Evolutionary conservation across 2,888 invertebrate genomes (phyloP).

Genomic region (Sphinx pinastri): DNA sequence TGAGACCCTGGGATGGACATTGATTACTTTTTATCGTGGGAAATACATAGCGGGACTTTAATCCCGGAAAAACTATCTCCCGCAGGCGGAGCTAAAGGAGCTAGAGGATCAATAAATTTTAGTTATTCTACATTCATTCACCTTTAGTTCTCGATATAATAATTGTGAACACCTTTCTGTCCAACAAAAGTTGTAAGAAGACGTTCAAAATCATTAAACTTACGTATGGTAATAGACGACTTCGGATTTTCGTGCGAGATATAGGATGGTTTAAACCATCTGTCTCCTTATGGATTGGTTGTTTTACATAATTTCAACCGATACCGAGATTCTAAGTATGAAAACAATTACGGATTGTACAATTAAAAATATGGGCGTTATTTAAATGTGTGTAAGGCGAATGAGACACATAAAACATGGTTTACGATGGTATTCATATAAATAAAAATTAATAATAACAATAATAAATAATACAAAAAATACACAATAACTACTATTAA

Average conservation of each 20-base stretch:
- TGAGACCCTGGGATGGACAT: no score
- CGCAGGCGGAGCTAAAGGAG: no score
- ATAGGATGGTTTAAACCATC: slow-evolving; percentile 47
- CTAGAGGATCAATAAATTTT: not conserved
- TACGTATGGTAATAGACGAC: not conserved
- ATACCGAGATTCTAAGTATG: slow-evolving; percentile 35
- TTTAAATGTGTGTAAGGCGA: not conserved
- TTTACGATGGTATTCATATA: no score
- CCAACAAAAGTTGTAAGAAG: not conserved
- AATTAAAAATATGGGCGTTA: not conserved
- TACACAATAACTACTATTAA: no score
- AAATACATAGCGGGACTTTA: no score
- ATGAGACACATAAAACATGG: no score
- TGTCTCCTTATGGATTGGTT: slow-evolving; percentile 46
- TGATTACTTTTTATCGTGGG: no score
- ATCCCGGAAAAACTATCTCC: no score
- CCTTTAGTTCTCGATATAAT: no score
- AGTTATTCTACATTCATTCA: not conserved
- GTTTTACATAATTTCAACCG: slow-evolving; percentile 48
- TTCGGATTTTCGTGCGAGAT: slow-evolving; percentile 30
- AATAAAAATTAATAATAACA: no score
- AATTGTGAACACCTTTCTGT: no score
- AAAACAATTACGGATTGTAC: not conserved
- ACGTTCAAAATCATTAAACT: not conserved
- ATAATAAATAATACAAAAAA: no score